Evolutionary conservation across 2,113 vertebrate genomes (phyloP), one percentile per base, ranked within the genome.

Genomic region (Neotoma lepida): DNA sequence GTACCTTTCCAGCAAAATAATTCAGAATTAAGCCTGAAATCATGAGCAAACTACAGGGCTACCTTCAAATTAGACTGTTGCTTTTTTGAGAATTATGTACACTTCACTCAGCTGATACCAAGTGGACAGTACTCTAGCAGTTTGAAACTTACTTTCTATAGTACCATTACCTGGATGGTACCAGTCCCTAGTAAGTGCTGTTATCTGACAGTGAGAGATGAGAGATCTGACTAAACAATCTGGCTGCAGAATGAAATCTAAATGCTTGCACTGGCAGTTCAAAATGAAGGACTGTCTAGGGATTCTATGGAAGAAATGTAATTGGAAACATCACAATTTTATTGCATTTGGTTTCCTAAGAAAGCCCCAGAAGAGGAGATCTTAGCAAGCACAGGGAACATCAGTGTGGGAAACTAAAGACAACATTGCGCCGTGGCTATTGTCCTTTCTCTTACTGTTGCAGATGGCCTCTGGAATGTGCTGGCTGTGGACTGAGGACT

Each of bases 1-100:
- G 41, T 46, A 74, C 78, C 35, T 66, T 89, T 41, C 41, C 26
- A 86, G 35, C 28, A 93, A 76, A 88, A 66, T 80, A 91, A 89
- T 26, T 86, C 39, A 94, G 46, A 96, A 87, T 86, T 68, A 93
- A 94, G 70, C 26, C 89, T 41, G 24, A 96, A 90, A 73, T 12
- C 24, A 74, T 41, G 17, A 77, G n/a, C 91, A 91, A 71, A 5
- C 39, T 66, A 89, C 26, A 77, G 46, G 39, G 46, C 4, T 82
- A 89, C 10, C 70, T 94, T 71, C 44, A 91, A 90, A 61, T 91
- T 66, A 90, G 63, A 41, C 66, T 66, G 73, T 2, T 88, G 84
- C 35, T 86, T 88, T 71, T 87, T 85, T 91, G 64, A 85, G 54
- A 93, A 76, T 77, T 78, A 61, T 33, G 82, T 73, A 85, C 2